A percentile compares a stretch with the other conserved stretches of the same genome.
Evolutionary conservation across 1,140 invertebrate species (phyloP).

Genomic region (Conus ventricosus): DNA sequence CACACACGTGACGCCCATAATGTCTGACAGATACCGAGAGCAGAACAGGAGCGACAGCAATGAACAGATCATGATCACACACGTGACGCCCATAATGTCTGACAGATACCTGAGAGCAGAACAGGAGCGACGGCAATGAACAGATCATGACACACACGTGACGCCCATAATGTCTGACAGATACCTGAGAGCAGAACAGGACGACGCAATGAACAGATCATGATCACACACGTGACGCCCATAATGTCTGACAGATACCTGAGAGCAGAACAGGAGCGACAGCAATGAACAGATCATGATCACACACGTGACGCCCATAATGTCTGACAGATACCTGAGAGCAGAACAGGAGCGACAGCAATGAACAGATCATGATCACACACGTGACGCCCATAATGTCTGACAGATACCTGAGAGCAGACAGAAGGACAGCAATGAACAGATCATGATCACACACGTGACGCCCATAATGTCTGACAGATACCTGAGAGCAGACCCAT

Average conservation of each 20-base stretch:
- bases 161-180: slow-evolving; percentile 48
- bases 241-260: slow-evolving; percentile 53
- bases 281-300: no score
- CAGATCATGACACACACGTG: no score
- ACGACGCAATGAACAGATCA: no score
- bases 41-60: background rate
- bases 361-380: no score
- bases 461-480: slow-evolving; percentile 48
- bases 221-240: slow-evolving; percentile 80
- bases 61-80: no score
- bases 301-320: slow-evolving; percentile 78
- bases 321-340: slow-evolving; percentile 52
- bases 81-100: slow-evolving; percentile 71
- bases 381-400: slow-evolving; percentile 71
- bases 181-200: slow-evolving; percentile 41
- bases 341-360: background rate
- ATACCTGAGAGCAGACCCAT: slow-evolving; percentile 42
- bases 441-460: no score
- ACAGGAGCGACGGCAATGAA: background rate
- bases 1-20: slow-evolving; percentile 78
- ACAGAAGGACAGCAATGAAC: background rate
- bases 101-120: slow-evolving; percentile 46
- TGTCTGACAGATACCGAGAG: slow-evolving; percentile 50
- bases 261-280: background rate
- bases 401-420: slow-evolving; percentile 47